Evolutionary conservation across 1,140 invertebrate species (phyloP).

Genomic region (Drosophila insularis): DNA sequence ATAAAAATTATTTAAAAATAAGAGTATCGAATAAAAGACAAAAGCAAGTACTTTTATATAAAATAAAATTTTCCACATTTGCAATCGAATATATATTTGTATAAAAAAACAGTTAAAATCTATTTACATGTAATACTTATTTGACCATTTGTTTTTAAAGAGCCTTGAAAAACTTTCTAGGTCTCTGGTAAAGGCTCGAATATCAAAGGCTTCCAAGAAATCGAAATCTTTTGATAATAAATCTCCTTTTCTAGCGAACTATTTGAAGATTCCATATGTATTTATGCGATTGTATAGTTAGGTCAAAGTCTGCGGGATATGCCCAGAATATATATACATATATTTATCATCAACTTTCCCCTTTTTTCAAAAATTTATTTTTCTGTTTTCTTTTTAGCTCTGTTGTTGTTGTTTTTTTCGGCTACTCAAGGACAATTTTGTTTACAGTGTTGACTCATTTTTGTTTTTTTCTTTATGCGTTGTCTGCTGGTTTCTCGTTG

Average conservation of each 20-base stretch:
- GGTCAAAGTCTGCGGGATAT: conserved; percentile 35
- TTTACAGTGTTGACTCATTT: conserved; percentile 45
- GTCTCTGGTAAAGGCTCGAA: too few relatives aligned
- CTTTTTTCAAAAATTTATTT: conserved; percentile 35
- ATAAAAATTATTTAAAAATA: too few relatives aligned
- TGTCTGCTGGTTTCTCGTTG: neutral
- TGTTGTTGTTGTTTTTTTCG: conserved; percentile 32
- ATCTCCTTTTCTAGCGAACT: neutral
- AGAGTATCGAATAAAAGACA: too few relatives aligned
- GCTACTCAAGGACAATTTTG: conserved; percentile 24
- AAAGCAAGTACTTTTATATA: too few relatives aligned
- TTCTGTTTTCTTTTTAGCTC: conserved; percentile 7
- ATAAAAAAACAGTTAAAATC: too few relatives aligned
- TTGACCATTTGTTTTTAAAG: too few relatives aligned
- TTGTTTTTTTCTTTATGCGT: conserved; percentile 4
- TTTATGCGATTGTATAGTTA: conserved; percentile 1
- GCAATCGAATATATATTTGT: too few relatives aligned
- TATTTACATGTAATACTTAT: too few relatives aligned
- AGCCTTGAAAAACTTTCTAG: too few relatives aligned
- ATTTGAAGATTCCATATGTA: neutral
- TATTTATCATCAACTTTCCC: conserved; percentile 52
- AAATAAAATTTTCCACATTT: too few relatives aligned
- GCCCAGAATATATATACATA: conserved; percentile 26
- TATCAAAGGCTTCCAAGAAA: neutral
- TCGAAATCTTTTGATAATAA: neutral